Evolutionary conservation across 2,888 invertebrate genomes (phyloP).

Genomic region (Acrocera orbiculus): DNA sequence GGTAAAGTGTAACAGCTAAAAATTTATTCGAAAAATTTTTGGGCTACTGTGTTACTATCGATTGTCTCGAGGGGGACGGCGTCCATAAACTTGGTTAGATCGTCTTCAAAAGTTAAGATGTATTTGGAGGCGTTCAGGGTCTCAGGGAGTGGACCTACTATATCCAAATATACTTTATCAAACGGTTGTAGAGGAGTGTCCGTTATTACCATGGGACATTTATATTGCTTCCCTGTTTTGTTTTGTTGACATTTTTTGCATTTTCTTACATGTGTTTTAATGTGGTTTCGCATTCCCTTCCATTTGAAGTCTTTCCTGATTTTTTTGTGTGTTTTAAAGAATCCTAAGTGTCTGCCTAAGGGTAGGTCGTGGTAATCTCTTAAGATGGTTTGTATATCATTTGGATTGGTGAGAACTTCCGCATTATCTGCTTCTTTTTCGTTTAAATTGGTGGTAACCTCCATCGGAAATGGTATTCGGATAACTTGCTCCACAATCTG

Average conservation of each 20-base stretch:
- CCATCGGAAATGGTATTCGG: too few species aligned
- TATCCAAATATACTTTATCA: slow-evolving; percentile 6
- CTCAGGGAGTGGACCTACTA: slow-evolving; percentile 3
- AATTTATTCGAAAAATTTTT: slow-evolving; percentile 1
- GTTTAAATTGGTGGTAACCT: too few species aligned
- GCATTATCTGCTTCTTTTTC: too few species aligned
- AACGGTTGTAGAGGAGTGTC: slow-evolving; percentile 1
- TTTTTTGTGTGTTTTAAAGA: neutral
- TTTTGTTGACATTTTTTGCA: slow-evolving; percentile 1
- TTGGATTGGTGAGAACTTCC: too few species aligned
- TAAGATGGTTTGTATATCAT: too few species aligned
- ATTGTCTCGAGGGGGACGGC: neutral
- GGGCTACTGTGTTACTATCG: neutral
- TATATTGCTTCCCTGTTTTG: neutral
- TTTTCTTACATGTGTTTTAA: neutral
- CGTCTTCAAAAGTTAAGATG: slow-evolving; percentile 1
- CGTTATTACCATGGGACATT: slow-evolving; percentile 2
- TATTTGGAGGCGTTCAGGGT: neutral
- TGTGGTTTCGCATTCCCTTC: too few species aligned
- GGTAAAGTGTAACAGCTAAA: neutral
- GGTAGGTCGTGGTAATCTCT: too few species aligned
- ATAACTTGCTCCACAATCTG: too few species aligned
- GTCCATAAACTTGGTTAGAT: slow-evolving; percentile 2
- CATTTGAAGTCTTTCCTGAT: too few species aligned
- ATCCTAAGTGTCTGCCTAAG: neutral